Evolutionary conservation across 1,140 invertebrate species (phyloP).

Genomic region (Helicoverpa zea): DNA sequence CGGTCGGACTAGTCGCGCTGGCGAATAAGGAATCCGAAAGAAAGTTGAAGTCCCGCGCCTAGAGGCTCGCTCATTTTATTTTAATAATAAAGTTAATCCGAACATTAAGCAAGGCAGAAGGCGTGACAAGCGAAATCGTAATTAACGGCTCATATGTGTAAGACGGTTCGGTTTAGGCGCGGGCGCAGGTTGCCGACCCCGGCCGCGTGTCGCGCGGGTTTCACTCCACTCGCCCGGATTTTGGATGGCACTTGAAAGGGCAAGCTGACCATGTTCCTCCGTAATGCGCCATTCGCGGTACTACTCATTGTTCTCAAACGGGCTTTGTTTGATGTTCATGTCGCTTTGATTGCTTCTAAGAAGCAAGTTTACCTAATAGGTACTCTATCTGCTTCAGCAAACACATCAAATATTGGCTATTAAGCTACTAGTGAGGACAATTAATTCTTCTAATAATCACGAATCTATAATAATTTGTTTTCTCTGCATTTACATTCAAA

Average conservation of each 20-base stretch:
- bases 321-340: slow-evolving; percentile 1
- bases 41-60: slow-evolving; percentile 41
- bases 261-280: not conserved
- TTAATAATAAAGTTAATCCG: slow-evolving; percentile 66
- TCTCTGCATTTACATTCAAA: not conserved
- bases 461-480: no score
- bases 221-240: slow-evolving; percentile 45
- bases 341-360: slow-evolving; percentile 7
- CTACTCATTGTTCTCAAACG: not conserved
- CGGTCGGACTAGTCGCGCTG: not conserved
- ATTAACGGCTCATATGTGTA: slow-evolving; percentile 74
- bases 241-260: slow-evolving; percentile 37
- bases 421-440: no score
- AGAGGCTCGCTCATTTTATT: slow-evolving; percentile 52
- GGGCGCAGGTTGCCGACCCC: slow-evolving; percentile 58
- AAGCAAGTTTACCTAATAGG: not conserved
- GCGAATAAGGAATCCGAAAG: slow-evolving; percentile 35
- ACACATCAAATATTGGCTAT: no score
- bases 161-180: slow-evolving; percentile 51
- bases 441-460: no score
- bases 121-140: slow-evolving; percentile 82
- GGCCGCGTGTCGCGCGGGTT: slow-evolving; percentile 22
- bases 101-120: slow-evolving; percentile 78
- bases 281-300: slow-evolving; percentile 29
- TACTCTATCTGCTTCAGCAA: not conserved